Base-by-base conservation (phyloP, 2,113 vertebrate species). In the Xyrauchen texanus region DNA sequence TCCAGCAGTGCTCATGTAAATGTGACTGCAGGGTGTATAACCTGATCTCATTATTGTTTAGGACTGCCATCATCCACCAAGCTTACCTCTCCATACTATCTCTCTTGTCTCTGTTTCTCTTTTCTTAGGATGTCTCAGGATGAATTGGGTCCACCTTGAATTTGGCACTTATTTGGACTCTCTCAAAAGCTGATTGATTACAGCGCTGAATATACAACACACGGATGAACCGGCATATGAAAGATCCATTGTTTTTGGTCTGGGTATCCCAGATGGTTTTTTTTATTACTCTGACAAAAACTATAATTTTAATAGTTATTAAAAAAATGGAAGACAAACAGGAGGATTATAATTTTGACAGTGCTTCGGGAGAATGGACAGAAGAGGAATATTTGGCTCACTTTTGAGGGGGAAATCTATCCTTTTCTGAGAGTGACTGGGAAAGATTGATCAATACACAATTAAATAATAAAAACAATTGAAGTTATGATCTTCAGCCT, bases 171-270 rank as follows among this genome's bases (percentile, higher is more conserved):
- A 46, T 74, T 85, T 75, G 71, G 76, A 85, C 10, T 47, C 68
- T 64, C 81, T 80, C 78, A 71, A 80, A 70, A 78, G 53, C 68
- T 85, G 81, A 78, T 82, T 47, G 42, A 76, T 75, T 75, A 51
- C 58, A 75, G 49, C 80, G 82, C 80, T 82, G 44, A 45, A 60
- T 75, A 85, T 86, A 80, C 60, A 1, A 57, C 57, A 51, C 58
- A 53, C 44, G 47, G 68, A 86, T 84, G 58, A 84, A 70, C 71
- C 74, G 66, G 68, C 49, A 67, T 67, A 81, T 72, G 85, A 67
- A 78, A 75, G 75, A 77, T 7, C 13, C n/a, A 81, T 73, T 83
- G 76, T 86, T 85, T 73, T 68, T 12, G 49, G 15, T 58, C 45
- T 8, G 64, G 21, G 63, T 62, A 64, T n/a, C 45, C 49, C 51